Conservation (phyloP, 2,113 vertebrate species). For the Meleagris gallopavo region DNA sequence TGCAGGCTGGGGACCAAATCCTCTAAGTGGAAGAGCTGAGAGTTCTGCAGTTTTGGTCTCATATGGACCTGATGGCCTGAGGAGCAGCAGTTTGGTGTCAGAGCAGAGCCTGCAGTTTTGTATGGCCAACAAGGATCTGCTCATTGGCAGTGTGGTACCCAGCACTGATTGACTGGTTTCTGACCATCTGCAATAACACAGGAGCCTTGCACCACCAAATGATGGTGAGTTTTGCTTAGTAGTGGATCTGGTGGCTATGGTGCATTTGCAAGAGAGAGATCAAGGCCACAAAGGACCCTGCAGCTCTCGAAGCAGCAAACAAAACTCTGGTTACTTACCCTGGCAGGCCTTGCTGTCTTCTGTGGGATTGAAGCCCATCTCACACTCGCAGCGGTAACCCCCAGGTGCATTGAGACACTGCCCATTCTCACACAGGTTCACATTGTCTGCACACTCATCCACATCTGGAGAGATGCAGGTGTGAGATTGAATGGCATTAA, state of each 20-base stretch:
- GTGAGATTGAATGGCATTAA: not conserved
- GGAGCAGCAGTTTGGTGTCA: not conserved
- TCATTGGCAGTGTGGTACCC: not conserved
- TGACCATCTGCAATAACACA: not conserved
- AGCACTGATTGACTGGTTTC: not conserved
- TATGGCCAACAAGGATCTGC: not conserved
- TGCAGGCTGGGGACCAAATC: not conserved
- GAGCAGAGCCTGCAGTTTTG: not conserved
- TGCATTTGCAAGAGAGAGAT: not conserved
- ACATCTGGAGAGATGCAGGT: conserved; percentile 79
- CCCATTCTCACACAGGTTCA: conserved; percentile 92
- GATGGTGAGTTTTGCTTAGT: not conserved
- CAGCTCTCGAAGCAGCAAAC: not conserved
- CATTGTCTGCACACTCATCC: conserved; percentile 91
- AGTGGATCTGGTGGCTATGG: not conserved
- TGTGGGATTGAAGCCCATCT: conserved; percentile 92
- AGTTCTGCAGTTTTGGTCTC: not conserved
- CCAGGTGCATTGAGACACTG: conserved; percentile 93
- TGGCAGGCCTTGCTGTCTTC: conserved; percentile 92
- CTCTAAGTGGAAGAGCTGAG: not conserved
- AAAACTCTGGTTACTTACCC: conserved; percentile 75
- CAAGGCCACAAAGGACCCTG: not conserved
- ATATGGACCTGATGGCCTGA: not conserved
- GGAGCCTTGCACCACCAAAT: not conserved
- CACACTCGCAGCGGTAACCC: conserved; percentile 92